A percentile compares a stretch with the other conserved stretches of the same genome.
These are phyloP conservation scores for Hippasteria phrygiana DNA, from an alignment of 53 echinoderm and acorn worm genomes.

Conservation along the genomic window DNA sequence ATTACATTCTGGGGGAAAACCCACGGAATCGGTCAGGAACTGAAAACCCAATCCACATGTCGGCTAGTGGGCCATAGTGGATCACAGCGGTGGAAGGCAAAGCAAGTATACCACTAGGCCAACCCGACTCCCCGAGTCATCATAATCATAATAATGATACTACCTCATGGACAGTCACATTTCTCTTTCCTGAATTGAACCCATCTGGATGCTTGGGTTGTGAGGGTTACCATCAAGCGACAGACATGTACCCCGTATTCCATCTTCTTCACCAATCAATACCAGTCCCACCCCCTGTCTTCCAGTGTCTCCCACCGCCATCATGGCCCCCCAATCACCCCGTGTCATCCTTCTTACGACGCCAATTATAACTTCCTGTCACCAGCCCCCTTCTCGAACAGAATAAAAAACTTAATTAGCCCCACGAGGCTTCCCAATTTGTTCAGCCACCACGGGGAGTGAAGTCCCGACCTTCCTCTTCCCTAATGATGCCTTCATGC, in stretches of 20 bases:
- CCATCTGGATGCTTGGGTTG: too few species aligned
- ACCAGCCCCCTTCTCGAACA: constrained; percentile 19
- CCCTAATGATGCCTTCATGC: constrained; percentile 41
- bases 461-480: constrained; percentile 17
- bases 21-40: too few species aligned
- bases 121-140: too few species aligned
- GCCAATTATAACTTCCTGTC: constrained; percentile 52
- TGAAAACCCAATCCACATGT: too few species aligned
- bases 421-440: constrained; percentile 63
- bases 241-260: background rate
- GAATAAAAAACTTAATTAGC: constrained; percentile 41
- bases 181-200: too few species aligned
- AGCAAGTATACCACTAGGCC: too few species aligned
- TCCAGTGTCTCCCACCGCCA: background rate
- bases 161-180: too few species aligned
- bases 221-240: too few species aligned
- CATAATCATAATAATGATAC: too few species aligned
- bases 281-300: background rate
- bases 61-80: too few species aligned
- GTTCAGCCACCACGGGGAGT: constrained; percentile 14
- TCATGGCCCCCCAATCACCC: constrained; percentile 1
- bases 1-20: too few species aligned
- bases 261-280: background rate
- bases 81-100: too few species aligned
- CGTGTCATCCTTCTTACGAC: constrained; percentile 37